Evolutionary conservation across 1,140 invertebrate genomes (phyloP).

Genomic region (Zaprionus gabonicus): DNA sequence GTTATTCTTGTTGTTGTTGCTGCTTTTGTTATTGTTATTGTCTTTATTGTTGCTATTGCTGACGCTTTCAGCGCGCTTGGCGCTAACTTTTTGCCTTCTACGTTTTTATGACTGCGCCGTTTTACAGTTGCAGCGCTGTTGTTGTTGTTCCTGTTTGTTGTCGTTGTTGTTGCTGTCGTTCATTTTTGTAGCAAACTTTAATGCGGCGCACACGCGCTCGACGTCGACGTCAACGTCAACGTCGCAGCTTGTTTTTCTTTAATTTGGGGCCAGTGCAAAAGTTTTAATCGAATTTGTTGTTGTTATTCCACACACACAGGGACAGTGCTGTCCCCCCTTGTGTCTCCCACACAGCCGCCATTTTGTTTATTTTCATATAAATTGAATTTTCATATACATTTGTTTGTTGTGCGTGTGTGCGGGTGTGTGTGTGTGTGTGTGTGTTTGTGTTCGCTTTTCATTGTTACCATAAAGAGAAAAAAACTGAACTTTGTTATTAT

Average conservation of each 20-base stretch:
- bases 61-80: slow-evolving; percentile 43
- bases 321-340: background rate
- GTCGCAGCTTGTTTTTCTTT: slow-evolving; percentile 72
- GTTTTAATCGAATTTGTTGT: slow-evolving; percentile 79
- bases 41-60: slow-evolving; percentile 23
- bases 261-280: slow-evolving; percentile 66
- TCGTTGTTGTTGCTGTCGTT: background rate
- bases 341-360: slow-evolving; percentile 51
- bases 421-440: slow-evolving; percentile 4
- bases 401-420: slow-evolving; percentile 19
- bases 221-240: slow-evolving; percentile 18
- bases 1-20: slow-evolving; percentile 9
- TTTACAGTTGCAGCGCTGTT: slow-evolving; percentile 37
- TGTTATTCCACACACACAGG: slow-evolving; percentile 42
- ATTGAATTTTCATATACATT: slow-evolving; percentile 62
- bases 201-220: slow-evolving; percentile 6
- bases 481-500: slow-evolving; percentile 39
- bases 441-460: slow-evolving; percentile 26
- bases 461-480: slow-evolving; percentile 18
- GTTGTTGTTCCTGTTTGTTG: slow-evolving; percentile 16
- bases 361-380: slow-evolving; percentile 70
- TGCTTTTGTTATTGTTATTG: slow-evolving; percentile 25
- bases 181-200: slow-evolving; percentile 30
- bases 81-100: slow-evolving; percentile 41
- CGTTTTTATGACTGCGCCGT: slow-evolving; percentile 47